These are phyloP conservation scores for Notolepis coatsorum DNA, from an alignment of 2,797 vertebrate genomes.

Conservation along the genomic window DNA sequence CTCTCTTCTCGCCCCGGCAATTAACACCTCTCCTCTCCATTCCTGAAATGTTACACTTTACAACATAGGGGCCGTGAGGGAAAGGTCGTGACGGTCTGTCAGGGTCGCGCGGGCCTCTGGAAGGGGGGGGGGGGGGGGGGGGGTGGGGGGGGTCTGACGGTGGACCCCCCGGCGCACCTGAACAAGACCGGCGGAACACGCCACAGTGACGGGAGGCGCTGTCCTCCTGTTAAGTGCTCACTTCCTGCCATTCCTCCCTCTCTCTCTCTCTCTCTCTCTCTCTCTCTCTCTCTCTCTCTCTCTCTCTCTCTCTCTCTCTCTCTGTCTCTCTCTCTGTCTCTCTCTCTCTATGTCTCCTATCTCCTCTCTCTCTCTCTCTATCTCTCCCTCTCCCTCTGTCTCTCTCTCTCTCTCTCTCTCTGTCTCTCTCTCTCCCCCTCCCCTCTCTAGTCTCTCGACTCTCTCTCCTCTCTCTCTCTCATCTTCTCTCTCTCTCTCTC, in stretches of 20 bases:
- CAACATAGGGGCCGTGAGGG: slow-evolving; percentile 50
- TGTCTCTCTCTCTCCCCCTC: no score
- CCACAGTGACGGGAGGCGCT: slow-evolving; percentile 93
- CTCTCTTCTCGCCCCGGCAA: slow-evolving; percentile 15
- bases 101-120: slow-evolving; percentile 87
- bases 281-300: slow-evolving; percentile 14
- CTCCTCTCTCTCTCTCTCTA: slow-evolving; percentile 32
- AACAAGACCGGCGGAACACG: slow-evolving; percentile 89
- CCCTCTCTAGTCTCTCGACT: no score
- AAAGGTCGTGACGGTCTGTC: slow-evolving; percentile 11
- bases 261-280: slow-evolving; percentile 29
- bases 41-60: slow-evolving; percentile 68
- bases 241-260: slow-evolving; percentile 90
- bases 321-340: no score
- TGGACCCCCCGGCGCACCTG: slow-evolving; percentile 87
- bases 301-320: slow-evolving; percentile 1
- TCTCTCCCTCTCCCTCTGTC: no score
- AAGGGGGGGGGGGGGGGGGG: slow-evolving; percentile 74
- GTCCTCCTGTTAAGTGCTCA: slow-evolving; percentile 84
- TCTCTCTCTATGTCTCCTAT: slow-evolving; percentile 15
- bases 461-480: slow-evolving; percentile 39
- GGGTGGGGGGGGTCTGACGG: slow-evolving; percentile 47
- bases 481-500: no score
- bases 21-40: slow-evolving; percentile 60
- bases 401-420: no score